Evolutionary conservation across 1,140 invertebrate species (phyloP), one percentile per base, ranked within the genome.

Genomic region (Laupala kohalensis): DNA sequence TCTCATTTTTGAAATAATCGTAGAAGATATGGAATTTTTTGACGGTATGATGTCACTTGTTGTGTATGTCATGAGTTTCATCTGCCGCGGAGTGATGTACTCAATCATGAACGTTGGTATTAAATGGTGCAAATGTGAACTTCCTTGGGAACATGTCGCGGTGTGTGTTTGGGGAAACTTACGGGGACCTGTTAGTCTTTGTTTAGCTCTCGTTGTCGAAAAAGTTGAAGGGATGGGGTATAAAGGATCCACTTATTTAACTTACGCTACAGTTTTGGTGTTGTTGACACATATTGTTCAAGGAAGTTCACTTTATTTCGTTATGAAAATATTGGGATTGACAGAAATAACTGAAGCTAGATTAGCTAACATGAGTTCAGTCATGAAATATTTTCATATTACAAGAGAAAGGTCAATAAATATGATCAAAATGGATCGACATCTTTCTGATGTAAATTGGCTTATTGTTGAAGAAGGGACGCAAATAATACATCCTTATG

Each of bases 401-500:
- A 53, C 37, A 9, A 53, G 37, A 53, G 37, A 53, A 4, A 1
- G 64, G 26, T 24, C 64, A 25, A 9, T 27, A 12, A 66, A 27
- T 4, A 66, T 66, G 64, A 12, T 66, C 23, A 66, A 66, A 66
- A 66, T 66, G 64, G 64, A 66, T 23, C 9, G 64, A 66, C 26
- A 25, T 4, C 26, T 66, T 13, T 9, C 64, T 13, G 64, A n/a
- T 6, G 23, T 23, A 66, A 66, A 66, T 27, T 66, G 64, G 64
- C 9, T 66, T 9, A 27, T 66, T 13, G 64, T 66, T 66, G 9
- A 66, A 27, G 23, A 70, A 81, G 80, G 78, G 13, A 82, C 81
- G 1, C 78, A 76, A 12, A 80, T 83, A 72, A 82, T 81, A 53
- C 37, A 53, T 53, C 37, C 37, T 13, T 53, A 53, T 4, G 19